Percentiles rank a stretch among this genome's conserved stretches.
These are phyloP conservation scores for Echinarachnius parma DNA, from an alignment of 53 echinoderm and acorn worm genomes.

Conservation along the genomic window DNA sequence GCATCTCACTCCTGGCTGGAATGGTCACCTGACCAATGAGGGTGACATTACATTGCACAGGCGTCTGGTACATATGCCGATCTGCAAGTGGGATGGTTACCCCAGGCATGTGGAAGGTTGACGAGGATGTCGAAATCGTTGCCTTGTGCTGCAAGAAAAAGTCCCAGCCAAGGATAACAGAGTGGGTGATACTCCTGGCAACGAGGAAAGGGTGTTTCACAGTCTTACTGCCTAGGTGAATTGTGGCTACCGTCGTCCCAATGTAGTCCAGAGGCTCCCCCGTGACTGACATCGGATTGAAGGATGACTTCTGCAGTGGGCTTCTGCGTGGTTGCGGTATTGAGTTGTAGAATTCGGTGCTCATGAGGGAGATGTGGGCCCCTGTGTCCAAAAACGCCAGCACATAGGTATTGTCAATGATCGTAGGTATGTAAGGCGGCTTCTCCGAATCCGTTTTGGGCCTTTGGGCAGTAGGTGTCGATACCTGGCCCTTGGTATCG, in stretches of 20 bases:
- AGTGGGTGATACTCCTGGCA: constrained; percentile 22
- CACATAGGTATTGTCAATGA: constrained; percentile 14
- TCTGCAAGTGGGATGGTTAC: constrained; percentile 10
- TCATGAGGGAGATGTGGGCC: constrained; percentile 12
- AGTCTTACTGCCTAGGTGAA: constrained; percentile 15
- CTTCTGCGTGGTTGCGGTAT: constrained; percentile 19
- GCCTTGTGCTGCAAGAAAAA: not conserved
- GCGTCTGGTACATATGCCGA: constrained; percentile 19
- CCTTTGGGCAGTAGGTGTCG: constrained; percentile 14
- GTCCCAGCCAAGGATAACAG: constrained; percentile 27
- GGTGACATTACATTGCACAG: constrained; percentile 26
- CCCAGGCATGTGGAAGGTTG: constrained; percentile 28
- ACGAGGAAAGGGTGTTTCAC: constrained; percentile 12
- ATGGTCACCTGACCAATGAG: constrained; percentile 10
- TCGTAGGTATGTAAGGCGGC: constrained; percentile 6
- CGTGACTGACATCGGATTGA: constrained; percentile 14
- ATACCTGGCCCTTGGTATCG: constrained; percentile 10
- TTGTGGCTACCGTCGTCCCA: constrained; percentile 11
- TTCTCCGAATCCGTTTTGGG: constrained; percentile 2
- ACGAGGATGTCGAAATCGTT: not conserved
- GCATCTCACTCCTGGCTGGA: constrained; percentile 16
- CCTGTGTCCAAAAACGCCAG: constrained; percentile 14
- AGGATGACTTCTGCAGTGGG: constrained; percentile 17
- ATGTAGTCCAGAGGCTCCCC: constrained; percentile 22
- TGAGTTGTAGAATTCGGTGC: constrained; percentile 9